These are phyloP conservation scores for Euphonia xanthogaster DNA, from an alignment of 2,797 vertebrate species.

Conservation along the genomic window DNA sequence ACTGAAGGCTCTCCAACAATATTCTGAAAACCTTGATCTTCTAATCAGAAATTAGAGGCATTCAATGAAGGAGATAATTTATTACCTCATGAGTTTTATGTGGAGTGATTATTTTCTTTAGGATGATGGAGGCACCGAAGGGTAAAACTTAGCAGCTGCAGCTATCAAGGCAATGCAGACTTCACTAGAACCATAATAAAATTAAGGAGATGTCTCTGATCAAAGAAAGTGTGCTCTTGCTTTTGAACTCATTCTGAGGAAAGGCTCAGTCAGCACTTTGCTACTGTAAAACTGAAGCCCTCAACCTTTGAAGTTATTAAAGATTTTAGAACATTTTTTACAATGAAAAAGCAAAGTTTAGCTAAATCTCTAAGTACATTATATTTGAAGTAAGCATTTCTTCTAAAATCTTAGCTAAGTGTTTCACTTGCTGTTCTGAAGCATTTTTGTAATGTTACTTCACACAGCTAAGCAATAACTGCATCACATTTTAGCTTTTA, in stretches of 20 bases:
- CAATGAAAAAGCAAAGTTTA: slow-evolving; percentile 12
- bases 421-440: slow-evolving; percentile 1
- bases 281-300: neutral
- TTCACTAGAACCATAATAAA: neutral
- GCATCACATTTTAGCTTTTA: neutral
- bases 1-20: neutral
- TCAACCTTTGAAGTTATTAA: slow-evolving; percentile 42
- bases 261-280: slow-evolving; percentile 33
- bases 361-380: neutral
- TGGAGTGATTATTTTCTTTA: neutral
- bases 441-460: neutral
- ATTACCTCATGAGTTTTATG: neutral
- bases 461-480: neutral
- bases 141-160: neutral
- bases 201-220: slow-evolving; percentile 33
- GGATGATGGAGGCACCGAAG: neutral
- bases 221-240: slow-evolving; percentile 25
- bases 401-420: neutral
- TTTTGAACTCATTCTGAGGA: slow-evolving; percentile 10
- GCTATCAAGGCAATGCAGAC: neutral
- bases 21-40: neutral
- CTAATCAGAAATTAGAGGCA: neutral
- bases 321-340: slow-evolving; percentile 8
- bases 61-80: neutral
- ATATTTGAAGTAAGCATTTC: slow-evolving; percentile 5